phyloP scores from a whole-genome alignment of 2,113 vertebrate species.

The Pteruthius melanotis region DNA sequence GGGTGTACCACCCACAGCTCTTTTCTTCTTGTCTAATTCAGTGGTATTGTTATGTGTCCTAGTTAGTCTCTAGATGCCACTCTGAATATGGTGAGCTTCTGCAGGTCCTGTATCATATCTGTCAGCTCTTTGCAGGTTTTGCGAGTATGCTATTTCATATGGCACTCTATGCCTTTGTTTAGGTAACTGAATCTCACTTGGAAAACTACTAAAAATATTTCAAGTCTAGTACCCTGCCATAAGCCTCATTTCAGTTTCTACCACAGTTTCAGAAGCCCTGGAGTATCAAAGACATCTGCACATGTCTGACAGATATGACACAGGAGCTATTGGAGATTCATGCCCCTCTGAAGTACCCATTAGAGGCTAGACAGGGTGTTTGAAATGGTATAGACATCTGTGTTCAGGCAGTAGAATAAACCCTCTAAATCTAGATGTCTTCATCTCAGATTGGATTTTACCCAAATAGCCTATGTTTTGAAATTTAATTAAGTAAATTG shows the following conservation, averaged over 20 bases:
- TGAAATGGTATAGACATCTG: conserved; percentile 4
- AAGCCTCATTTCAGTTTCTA: neutral
- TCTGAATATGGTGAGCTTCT: neutral
- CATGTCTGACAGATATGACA: neutral
- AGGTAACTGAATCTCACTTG: neutral
- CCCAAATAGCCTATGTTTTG: neutral
- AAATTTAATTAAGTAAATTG: neutral
- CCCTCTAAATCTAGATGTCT: neutral
- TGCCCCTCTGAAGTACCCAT: neutral
- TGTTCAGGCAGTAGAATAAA: neutral
- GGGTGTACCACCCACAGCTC: accelerated
- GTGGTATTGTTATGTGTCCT: neutral
- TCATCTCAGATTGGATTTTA: neutral
- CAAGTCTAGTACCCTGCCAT: neutral
- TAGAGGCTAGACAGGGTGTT: neutral
- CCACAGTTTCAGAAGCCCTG: neutral
- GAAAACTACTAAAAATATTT: neutral
- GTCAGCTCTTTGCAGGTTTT: neutral
- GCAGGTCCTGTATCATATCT: neutral
- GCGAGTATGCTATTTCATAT: neutral
- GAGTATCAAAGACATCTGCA: conserved; percentile 21
- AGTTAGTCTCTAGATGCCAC: neutral
- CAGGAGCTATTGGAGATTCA: neutral
- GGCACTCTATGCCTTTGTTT: neutral
- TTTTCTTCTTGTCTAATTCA: neutral